Percentiles rank a stretch among this genome's conserved stretches.
phyloP scores from a whole-genome alignment of 1,140 invertebrate genomes.

The Phymorhynchus buccinoides region DNA sequence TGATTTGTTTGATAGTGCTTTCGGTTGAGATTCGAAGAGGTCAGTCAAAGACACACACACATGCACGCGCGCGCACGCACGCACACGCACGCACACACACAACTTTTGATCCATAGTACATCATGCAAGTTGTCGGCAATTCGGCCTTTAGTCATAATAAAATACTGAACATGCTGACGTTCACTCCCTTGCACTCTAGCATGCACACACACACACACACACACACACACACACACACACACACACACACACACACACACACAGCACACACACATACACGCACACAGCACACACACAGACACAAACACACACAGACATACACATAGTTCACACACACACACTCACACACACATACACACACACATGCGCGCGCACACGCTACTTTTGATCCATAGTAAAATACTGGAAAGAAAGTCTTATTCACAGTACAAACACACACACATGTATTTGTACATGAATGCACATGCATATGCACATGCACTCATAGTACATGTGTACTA shows the following conservation, averaged over 20 bases:
- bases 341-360: constrained; percentile 21
- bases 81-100: too few species aligned
- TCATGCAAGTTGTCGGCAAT: too few species aligned
- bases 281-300: too few species aligned
- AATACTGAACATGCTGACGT: neutral
- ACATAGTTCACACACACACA: neutral
- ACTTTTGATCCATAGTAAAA: neutral
- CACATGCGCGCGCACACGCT: neutral
- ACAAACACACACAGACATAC: too few species aligned
- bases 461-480: neutral
- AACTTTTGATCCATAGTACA: too few species aligned
- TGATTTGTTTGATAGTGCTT: too few species aligned
- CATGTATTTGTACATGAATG: neutral
- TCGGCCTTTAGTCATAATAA: too few species aligned
- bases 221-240: neutral
- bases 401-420: neutral
- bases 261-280: neutral
- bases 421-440: neutral
- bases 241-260: neutral
- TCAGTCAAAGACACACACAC: too few species aligned
- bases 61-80: too few species aligned
- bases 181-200: neutral
- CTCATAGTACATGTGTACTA: neutral
- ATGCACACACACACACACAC: neutral
- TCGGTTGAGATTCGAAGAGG: too few species aligned